These are phyloP conservation scores for Trinectes maculatus DNA, from an alignment of 2,113 vertebrate genomes.

Conservation along the genomic window DNA sequence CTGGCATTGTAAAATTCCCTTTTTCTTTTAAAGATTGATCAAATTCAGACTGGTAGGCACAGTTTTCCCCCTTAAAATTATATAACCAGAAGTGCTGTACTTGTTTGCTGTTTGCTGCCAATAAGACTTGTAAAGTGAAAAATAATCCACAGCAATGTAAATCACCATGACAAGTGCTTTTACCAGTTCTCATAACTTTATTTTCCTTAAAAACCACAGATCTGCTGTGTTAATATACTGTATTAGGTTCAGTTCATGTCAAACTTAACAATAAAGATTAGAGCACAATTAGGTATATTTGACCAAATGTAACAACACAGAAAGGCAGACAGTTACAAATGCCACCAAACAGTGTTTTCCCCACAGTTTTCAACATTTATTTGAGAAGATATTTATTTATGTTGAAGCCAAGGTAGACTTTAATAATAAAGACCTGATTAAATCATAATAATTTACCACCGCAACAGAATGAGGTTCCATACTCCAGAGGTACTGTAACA, in stretches of 20 bases:
- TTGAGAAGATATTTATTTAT: slow-evolving; percentile 15
- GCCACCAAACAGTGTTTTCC: slow-evolving; percentile 22
- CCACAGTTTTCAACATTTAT: slow-evolving; percentile 27
- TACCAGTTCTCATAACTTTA: slow-evolving; percentile 52
- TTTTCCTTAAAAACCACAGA: slow-evolving; percentile 70
- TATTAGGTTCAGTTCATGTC: slow-evolving; percentile 28
- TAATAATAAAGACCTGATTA: slow-evolving; percentile 21
- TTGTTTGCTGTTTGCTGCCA: slow-evolving; percentile 5
- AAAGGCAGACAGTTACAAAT: slow-evolving; percentile 44
- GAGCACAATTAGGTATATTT: slow-evolving; percentile 28
- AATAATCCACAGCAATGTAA: slow-evolving; percentile 12
- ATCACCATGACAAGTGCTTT: slow-evolving; percentile 27
- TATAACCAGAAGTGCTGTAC: not conserved
- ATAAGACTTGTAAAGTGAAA: slow-evolving; percentile 3
- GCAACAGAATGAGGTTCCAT: slow-evolving; percentile 27
- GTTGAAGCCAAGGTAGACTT: slow-evolving; percentile 1
- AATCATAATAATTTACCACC: slow-evolving; percentile 14
- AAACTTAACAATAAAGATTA: slow-evolving; percentile 52
- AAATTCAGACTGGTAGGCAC: not conserved
- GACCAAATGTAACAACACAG: slow-evolving; percentile 54
- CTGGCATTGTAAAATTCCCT: slow-evolving; percentile 4
- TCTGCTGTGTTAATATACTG: slow-evolving; percentile 44
- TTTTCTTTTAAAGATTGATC: slow-evolving; percentile 4
- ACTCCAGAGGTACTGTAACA: slow-evolving; percentile 58
- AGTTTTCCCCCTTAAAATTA: not conserved